phyloP scores from a whole-genome alignment of 2,113 vertebrate species.

The Narcine bancroftii region DNA sequence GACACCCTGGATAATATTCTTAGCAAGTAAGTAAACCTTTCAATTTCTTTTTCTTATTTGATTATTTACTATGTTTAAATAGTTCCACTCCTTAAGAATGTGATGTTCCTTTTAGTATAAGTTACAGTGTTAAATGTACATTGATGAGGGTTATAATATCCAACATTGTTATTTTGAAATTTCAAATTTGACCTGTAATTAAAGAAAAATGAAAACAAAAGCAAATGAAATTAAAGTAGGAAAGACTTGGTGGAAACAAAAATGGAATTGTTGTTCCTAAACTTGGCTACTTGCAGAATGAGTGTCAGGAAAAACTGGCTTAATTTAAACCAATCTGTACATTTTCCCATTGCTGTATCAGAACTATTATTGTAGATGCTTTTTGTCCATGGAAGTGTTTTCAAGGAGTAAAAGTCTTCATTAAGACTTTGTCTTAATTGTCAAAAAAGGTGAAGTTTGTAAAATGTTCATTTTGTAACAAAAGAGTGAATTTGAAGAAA shows the following conservation, averaged over 20 bases:
- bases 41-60: neutral
- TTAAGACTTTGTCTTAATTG: no score
- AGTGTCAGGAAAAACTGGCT: neutral
- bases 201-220: neutral
- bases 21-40: conserved; percentile 75
- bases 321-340: neutral
- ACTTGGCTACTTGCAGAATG: neutral
- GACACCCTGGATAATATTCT: conserved; percentile 87
- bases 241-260: neutral
- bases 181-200: neutral
- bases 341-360: neutral
- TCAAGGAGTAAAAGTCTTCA: no score
- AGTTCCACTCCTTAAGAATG: neutral
- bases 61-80: neutral
- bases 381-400: neutral
- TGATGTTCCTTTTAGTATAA: neutral
- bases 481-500: no score
- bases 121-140: neutral
- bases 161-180: neutral
- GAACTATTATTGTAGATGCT: neutral
- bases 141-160: neutral
- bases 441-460: no score
- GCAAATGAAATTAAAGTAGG: neutral
- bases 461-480: no score
- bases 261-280: neutral